phyloP scores from a whole-genome alignment of 1,140 invertebrate species.

The Cherax destructor region DNA sequence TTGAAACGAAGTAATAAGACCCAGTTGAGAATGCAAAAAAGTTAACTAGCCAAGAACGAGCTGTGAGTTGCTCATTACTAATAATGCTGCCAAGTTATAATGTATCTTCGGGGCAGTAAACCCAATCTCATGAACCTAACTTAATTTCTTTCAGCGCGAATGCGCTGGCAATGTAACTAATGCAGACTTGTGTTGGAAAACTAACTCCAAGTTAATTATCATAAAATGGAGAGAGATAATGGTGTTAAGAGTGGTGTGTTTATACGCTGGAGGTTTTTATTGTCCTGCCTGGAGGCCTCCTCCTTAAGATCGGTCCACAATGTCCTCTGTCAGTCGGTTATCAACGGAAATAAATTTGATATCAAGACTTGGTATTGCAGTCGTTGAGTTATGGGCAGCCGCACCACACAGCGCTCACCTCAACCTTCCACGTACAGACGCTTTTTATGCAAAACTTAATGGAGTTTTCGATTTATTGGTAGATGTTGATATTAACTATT shows the following conservation, averaged over 20 bases:
- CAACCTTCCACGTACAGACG: neutral
- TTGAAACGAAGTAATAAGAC: too few relatives aligned
- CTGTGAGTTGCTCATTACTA: too few relatives aligned
- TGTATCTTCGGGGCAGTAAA: too few relatives aligned
- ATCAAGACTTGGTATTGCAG: constrained; percentile 4
- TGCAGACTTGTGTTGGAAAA: too few relatives aligned
- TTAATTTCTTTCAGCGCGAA: too few relatives aligned
- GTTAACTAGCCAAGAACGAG: too few relatives aligned
- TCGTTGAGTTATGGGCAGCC: neutral
- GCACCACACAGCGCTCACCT: neutral
- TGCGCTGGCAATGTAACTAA: too few relatives aligned
- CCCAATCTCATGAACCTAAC: too few relatives aligned
- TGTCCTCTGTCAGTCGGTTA: constrained; percentile 40
- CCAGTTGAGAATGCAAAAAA: too few relatives aligned
- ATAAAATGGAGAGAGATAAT: neutral
- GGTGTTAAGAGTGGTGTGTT: neutral
- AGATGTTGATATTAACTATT: neutral
- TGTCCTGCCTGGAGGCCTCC: constrained; percentile 24
- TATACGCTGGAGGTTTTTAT: neutral
- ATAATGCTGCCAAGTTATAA: too few relatives aligned
- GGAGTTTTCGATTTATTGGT: neutral
- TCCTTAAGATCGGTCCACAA: constrained; percentile 15
- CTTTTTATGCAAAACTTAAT: neutral
- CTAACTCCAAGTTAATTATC: too few relatives aligned
- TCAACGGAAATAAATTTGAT: constrained; percentile 53